Evolutionary conservation across 64 coral and sea anemone species (phyloP).

Genomic region (Astreopora myriophthalma): DNA sequence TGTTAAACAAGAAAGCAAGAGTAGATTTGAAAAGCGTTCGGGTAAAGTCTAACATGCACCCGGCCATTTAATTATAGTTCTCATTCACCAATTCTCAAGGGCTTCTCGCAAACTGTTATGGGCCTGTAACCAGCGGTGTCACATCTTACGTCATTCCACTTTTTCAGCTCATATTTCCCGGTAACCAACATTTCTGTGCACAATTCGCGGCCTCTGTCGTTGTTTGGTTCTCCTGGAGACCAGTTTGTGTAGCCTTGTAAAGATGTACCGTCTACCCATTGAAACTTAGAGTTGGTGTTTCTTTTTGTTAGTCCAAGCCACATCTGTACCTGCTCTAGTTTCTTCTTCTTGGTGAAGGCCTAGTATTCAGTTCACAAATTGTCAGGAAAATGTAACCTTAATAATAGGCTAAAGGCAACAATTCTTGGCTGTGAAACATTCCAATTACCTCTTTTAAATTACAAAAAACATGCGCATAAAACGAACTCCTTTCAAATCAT

Average conservation of each 20-base stretch:
- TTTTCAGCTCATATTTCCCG: neutral
- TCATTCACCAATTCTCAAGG: neutral
- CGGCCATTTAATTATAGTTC: no score
- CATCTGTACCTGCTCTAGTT: neutral
- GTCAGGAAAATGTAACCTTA: no score
- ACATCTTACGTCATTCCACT: slow-evolving; percentile 6
- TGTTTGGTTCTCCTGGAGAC: neutral
- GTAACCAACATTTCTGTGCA: neutral
- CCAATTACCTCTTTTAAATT: no score
- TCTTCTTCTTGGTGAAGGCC: neutral
- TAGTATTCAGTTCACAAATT: neutral
- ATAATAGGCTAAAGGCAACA: no score
- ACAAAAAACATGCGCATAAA: no score
- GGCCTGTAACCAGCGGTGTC: neutral
- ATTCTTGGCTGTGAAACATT: no score
- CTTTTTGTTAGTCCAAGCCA: slow-evolving; percentile 1
- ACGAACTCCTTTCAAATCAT: no score
- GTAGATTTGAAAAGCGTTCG: neutral
- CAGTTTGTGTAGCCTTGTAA: neutral
- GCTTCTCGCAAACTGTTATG: neutral
- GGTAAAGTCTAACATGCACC: no score
- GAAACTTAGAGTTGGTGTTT: neutral
- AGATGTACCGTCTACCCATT: neutral
- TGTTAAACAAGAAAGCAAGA: no score
- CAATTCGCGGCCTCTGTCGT: neutral